These are phyloP conservation scores for Brachypterus glaber DNA, from an alignment of 2,888 invertebrate species.

Conservation along the genomic window DNA sequence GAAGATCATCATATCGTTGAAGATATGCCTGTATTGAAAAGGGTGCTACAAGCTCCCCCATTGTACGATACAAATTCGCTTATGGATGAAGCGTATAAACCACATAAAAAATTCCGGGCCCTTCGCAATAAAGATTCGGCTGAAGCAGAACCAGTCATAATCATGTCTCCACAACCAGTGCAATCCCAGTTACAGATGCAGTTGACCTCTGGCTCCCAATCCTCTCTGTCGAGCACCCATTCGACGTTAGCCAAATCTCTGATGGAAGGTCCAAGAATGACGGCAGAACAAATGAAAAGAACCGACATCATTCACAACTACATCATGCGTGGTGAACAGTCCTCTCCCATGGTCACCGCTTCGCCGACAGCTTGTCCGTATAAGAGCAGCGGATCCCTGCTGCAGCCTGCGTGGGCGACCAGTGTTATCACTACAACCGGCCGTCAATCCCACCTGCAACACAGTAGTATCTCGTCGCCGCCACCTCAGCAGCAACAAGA, in stretches of 20 bases:
- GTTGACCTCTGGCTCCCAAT: conserved; percentile 37
- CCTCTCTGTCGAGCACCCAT: conserved; percentile 74
- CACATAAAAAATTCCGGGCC: conserved; percentile 90
- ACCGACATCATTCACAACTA: conserved; percentile 88
- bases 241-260: conserved; percentile 82
- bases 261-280: conserved; percentile 90
- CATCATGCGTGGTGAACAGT: conserved; percentile 68
- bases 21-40: conserved; percentile 89
- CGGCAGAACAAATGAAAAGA: conserved; percentile 83
- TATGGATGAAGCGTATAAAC: conserved; percentile 93
- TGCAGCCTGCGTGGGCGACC: conserved; percentile 43
- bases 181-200: conserved; percentile 31
- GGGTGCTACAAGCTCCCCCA: conserved; percentile 86
- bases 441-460: conserved; percentile 34
- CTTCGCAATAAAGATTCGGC: conserved; percentile 67
- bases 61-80: conserved; percentile 81
- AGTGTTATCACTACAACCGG: conserved; percentile 56
- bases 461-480: conserved; percentile 19
- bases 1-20: conserved; percentile 72
- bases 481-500: conserved; percentile 40
- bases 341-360: conserved; percentile 45
- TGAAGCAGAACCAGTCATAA: conserved; percentile 60
- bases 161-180: conserved; percentile 34
- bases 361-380: conserved; percentile 43
- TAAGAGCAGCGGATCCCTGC: conserved; percentile 29